Percentiles rank a stretch among this genome's conserved stretches.
These are phyloP conservation scores for Troides aeacus DNA, from an alignment of 2,888 invertebrate genomes.

Conservation along the genomic window DNA sequence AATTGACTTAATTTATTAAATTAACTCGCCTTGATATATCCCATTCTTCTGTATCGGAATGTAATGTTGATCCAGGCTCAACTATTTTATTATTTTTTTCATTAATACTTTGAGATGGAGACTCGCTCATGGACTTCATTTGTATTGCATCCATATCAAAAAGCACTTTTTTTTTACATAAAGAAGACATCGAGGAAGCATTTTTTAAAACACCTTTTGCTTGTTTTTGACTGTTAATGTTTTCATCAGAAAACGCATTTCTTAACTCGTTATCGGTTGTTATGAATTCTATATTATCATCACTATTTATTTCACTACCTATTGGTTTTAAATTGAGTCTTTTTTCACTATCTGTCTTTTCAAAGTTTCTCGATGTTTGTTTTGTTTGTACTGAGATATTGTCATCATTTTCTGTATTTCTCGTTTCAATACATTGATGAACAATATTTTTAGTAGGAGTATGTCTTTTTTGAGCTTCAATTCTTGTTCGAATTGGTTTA, in stretches of 20 bases:
- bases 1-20: background rate
- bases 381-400: slow-evolving; percentile 4
- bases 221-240: slow-evolving; percentile 48
- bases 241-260: slow-evolving; percentile 52
- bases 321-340: slow-evolving; percentile 31
- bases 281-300: slow-evolving; percentile 48
- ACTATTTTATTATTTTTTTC: slow-evolving; percentile 64
- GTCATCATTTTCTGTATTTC: background rate
- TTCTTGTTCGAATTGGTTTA: slow-evolving; percentile 57
- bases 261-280: slow-evolving; percentile 45
- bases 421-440: slow-evolving; percentile 1
- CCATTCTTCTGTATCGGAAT: slow-evolving; percentile 75
- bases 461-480: slow-evolving; percentile 63
- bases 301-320: slow-evolving; percentile 46
- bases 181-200: slow-evolving; percentile 74
- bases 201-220: slow-evolving; percentile 81
- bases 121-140: slow-evolving; percentile 75
- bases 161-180: slow-evolving; percentile 82
- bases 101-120: slow-evolving; percentile 73
- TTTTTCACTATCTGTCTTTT: slow-evolving; percentile 29
- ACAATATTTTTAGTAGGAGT: slow-evolving; percentile 38
- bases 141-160: slow-evolving; percentile 82
- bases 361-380: slow-evolving; percentile 8
- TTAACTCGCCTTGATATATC: slow-evolving; percentile 73
- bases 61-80: slow-evolving; percentile 63